Base-by-base conservation (phyloP, 2,888 invertebrate species). In the Anoplius nigerrimus region DNA sequence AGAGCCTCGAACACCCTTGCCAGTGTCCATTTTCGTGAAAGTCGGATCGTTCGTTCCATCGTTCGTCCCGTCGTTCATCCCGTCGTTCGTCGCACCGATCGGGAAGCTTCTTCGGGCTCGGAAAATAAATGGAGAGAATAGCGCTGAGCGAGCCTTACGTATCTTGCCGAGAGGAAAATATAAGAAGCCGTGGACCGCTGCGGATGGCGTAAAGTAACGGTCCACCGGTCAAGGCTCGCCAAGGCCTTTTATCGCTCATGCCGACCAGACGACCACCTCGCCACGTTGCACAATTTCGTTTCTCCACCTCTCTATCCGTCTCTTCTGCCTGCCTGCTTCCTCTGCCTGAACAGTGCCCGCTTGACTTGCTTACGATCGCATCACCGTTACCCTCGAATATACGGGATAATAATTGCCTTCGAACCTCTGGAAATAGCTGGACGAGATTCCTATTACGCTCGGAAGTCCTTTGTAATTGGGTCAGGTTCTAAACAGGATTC, bases 221-320 rank as follows among this genome's bases (percentile, higher is more conserved):
- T 86, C 75, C 79, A 78, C 75, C 82, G 84, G 83, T 84, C 86
- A 86, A 87, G 84, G 84, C 84, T 86, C 82, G 83, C 82, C 85
- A 86, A 86, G 86, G 86, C 82, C 86, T 86, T 81, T 78, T 74
- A 74, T 79, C 80, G 73, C 63, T 75, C 74, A 71, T 79, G 72
- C 59, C 68, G 59, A 51, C 65, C 69, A 74, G 72, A 66, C 79
- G 67, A 58, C 61, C 60, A 45, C 52, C 21, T 46, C 51, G 65
- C 55, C 46, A 48, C 56, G 67, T 69, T 74, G 60, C 75, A 69
- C 73, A 69, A 74, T 72, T 78, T 74, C n/a, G 34, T 73, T 57
- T 59, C 57, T 68, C 62, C 52, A 62, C 51, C 51, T 62, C 34
- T 34, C 42, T 46, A 43, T 52, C 42, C 34, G n/a, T 48, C 48